These are phyloP conservation scores for Eupithecia insigniata DNA, from an alignment of 2,888 invertebrate genomes.

Conservation along the genomic window DNA sequence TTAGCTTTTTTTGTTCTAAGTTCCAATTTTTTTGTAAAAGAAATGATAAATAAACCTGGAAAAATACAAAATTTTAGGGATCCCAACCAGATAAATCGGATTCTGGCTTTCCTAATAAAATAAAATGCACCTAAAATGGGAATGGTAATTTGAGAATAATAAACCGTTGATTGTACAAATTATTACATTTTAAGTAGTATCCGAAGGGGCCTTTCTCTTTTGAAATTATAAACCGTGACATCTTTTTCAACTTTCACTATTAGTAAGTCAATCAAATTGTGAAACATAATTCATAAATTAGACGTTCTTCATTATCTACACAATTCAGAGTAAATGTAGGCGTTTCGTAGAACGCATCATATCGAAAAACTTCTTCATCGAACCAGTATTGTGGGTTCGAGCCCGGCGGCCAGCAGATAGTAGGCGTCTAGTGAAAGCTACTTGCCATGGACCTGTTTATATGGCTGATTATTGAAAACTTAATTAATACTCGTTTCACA, in stretches of 20 bases:
- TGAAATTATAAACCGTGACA: slow-evolving; percentile 76
- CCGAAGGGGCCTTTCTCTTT: slow-evolving; percentile 74
- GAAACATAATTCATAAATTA: slow-evolving; percentile 67
- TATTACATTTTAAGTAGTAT: slow-evolving; percentile 50
- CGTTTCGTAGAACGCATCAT: slow-evolving; percentile 46
- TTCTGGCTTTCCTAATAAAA: background rate
- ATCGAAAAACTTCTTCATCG: slow-evolving; percentile 47
- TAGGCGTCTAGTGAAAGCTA: slow-evolving; percentile 75
- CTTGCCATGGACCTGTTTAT: slow-evolving; percentile 56
- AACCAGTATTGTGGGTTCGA: slow-evolving; percentile 54
- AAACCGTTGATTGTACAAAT: slow-evolving; percentile 49
- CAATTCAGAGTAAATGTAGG: slow-evolving; percentile 53
- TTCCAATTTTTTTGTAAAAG: background rate
- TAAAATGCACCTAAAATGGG: slow-evolving; percentile 27
- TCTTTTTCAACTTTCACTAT: slow-evolving; percentile 74
- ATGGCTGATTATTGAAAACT: slow-evolving; percentile 60
- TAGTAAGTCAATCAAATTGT: slow-evolving; percentile 75
- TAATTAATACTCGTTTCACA: slow-evolving; percentile 61
- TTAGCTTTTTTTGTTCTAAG: background rate
- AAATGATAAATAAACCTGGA: background rate
- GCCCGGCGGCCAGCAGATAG: slow-evolving; percentile 50
- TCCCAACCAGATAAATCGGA: background rate
- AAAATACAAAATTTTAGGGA: background rate
- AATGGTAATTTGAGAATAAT: slow-evolving; percentile 42
- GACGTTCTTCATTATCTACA: slow-evolving; percentile 67